Percentiles rank a stretch among this genome's conserved stretches.
Evolutionary conservation across 2,888 invertebrate genomes (phyloP).

Genomic region (Trissolcus japonicus): DNA sequence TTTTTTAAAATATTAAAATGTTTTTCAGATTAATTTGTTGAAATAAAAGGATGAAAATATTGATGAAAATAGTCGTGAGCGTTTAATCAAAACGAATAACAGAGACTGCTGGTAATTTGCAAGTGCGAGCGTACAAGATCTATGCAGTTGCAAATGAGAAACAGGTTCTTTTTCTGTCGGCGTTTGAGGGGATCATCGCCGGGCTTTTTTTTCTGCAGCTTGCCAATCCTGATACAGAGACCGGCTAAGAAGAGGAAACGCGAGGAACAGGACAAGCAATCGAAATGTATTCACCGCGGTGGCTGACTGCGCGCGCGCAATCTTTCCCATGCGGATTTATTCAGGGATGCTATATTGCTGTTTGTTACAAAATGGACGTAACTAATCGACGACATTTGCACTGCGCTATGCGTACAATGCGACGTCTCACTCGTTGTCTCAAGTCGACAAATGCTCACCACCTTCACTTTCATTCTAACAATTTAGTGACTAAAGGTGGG

Average conservation of each 20-base stretch:
- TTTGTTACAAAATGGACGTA: conserved; percentile 56
- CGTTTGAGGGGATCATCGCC: conserved; percentile 36
- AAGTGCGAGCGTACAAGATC: conserved; percentile 27
- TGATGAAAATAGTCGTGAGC: neutral
- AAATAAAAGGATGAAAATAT: no score
- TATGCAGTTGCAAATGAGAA: conserved; percentile 42
- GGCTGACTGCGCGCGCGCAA: conserved; percentile 35
- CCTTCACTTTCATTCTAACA: conserved; percentile 22
- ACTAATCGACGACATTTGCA: conserved; percentile 55
- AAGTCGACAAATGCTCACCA: conserved; percentile 33
- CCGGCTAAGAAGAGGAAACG: conserved; percentile 27
- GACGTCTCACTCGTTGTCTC: conserved; percentile 32
- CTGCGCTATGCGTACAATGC: conserved; percentile 49
- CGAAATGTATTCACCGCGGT: conserved; percentile 28
- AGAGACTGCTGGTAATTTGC: conserved; percentile 13
- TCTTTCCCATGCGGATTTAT: conserved; percentile 48
- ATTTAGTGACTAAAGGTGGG: conserved; percentile 4
- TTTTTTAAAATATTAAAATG: no score
- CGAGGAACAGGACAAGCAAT: conserved; percentile 24
- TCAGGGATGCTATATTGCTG: conserved; percentile 26
- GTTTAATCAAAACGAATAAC: conserved; percentile 6
- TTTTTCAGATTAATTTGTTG: no score
- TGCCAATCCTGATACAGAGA: conserved; percentile 19
- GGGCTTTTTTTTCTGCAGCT: conserved; percentile 16
- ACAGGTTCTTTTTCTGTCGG: conserved; percentile 29